These are phyloP conservation scores for Hylomyscus alleni DNA, from an alignment of 2,797 vertebrate genomes.

Conservation along the genomic window DNA sequence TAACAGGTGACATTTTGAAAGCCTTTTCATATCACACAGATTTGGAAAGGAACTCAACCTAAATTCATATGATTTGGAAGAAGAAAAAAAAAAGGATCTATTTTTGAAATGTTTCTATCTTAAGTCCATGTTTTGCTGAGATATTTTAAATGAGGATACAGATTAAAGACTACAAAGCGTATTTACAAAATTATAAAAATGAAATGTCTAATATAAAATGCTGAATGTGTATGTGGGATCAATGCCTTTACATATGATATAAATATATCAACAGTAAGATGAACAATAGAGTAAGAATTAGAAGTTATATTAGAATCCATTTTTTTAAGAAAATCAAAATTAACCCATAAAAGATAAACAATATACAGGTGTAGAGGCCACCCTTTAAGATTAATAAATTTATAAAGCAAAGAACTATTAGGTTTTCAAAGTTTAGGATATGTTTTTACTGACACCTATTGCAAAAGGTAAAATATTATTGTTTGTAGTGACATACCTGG, in stretches of 20 bases:
- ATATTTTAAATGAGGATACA: conserved; percentile 39
- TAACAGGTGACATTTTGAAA: neutral
- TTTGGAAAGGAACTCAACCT: conserved; percentile 29
- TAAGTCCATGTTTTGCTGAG: neutral
- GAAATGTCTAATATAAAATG: neutral
- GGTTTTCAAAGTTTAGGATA: neutral
- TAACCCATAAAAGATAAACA: neutral
- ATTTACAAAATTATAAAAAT: conserved; percentile 35
- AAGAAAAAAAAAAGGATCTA: neutral
- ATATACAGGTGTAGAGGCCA: neutral
- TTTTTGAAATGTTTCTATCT: neutral
- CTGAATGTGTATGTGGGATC: neutral
- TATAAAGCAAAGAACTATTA: conserved; percentile 19
- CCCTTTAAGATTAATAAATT: neutral
- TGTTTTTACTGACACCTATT: neutral
- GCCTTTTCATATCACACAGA: neutral
- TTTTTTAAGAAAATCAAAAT: conserved; percentile 11
- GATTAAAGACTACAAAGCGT: neutral
- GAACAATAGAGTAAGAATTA: neutral
- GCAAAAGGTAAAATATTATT: neutral
- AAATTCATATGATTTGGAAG: neutral
- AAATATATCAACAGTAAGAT: neutral
- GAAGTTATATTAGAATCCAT: neutral
- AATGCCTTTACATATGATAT: conserved; percentile 1
- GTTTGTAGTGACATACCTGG: neutral